These are phyloP conservation scores for Eremophila alpestris DNA, from an alignment of 2,797 vertebrate species.

Conservation along the genomic window DNA sequence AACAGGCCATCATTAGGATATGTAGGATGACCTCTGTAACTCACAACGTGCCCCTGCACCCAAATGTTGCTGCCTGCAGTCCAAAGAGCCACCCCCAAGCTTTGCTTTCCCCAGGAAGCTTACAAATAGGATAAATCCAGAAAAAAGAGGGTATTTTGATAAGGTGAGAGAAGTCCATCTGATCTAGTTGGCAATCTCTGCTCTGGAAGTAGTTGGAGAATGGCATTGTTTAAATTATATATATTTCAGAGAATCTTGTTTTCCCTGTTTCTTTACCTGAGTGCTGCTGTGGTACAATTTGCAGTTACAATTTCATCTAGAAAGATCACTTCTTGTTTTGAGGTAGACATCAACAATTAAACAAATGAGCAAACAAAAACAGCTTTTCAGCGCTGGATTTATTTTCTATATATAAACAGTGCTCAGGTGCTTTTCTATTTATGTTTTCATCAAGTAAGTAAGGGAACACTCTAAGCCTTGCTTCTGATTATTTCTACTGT, in stretches of 20 bases:
- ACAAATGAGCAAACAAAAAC: neutral
- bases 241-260: neutral
- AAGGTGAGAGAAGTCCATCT: neutral
- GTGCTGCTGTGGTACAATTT: neutral
- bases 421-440: neutral
- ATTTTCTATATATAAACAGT: neutral
- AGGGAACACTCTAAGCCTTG: neutral
- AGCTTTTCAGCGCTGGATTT: neutral
- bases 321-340: neutral
- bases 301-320: neutral
- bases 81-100: neutral
- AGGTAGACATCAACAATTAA: neutral
- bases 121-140: neutral
- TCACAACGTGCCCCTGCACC: rapidly evolving
- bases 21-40: neutral
- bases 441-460: neutral
- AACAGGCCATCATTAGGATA: neutral
- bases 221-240: neutral
- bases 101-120: neutral
- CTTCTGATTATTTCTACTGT: neutral
- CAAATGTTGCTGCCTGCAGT: neutral
- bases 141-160: neutral
- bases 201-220: neutral
- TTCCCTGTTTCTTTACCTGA: neutral
- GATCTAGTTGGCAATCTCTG: neutral